These are phyloP conservation scores for Palythoa caribaeorum DNA, from an alignment of 92 coral and sea anemone genomes.

Conservation along the genomic window DNA sequence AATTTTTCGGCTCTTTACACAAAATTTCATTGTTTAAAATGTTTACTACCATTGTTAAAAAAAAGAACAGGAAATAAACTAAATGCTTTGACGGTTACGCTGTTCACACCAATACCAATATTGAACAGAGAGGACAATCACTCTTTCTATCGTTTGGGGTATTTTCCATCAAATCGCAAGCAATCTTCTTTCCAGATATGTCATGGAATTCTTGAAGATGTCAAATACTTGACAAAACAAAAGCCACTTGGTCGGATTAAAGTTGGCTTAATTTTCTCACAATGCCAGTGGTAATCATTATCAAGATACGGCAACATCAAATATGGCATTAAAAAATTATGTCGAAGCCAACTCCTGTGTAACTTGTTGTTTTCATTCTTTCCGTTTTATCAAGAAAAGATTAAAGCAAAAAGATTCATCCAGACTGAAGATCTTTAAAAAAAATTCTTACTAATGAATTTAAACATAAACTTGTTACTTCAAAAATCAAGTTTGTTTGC, in stretches of 20 bases:
- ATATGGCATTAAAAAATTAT: neutral
- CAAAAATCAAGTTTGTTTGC: neutral
- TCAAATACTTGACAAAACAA: slow-evolving; percentile 23
- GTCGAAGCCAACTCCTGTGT: neutral
- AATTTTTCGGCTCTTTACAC: too few species aligned
- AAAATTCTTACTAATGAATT: slow-evolving; percentile 11
- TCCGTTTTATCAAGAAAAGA: neutral
- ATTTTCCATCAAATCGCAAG: neutral
- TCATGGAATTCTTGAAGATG: slow-evolving; percentile 16
- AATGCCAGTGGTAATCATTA: neutral
- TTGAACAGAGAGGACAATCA: neutral
- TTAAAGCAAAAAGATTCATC: neutral
- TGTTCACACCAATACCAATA: neutral
- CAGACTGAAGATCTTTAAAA: neutral
- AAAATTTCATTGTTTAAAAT: slow-evolving; percentile 16
- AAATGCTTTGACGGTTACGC: slow-evolving; percentile 24
- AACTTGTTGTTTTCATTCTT: neutral
- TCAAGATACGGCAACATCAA: neutral
- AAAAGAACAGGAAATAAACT: slow-evolving; percentile 33
- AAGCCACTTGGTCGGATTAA: slow-evolving; percentile 15
- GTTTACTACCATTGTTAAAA: neutral
- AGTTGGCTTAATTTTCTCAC: slow-evolving; percentile 12
- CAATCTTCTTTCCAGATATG: neutral
- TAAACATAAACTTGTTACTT: neutral
- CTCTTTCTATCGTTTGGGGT: neutral